Evolutionary conservation across 2,797 vertebrate species (phyloP), one percentile per base, ranked within the genome.

Genomic region (Syngnathus rostellatus): DNA sequence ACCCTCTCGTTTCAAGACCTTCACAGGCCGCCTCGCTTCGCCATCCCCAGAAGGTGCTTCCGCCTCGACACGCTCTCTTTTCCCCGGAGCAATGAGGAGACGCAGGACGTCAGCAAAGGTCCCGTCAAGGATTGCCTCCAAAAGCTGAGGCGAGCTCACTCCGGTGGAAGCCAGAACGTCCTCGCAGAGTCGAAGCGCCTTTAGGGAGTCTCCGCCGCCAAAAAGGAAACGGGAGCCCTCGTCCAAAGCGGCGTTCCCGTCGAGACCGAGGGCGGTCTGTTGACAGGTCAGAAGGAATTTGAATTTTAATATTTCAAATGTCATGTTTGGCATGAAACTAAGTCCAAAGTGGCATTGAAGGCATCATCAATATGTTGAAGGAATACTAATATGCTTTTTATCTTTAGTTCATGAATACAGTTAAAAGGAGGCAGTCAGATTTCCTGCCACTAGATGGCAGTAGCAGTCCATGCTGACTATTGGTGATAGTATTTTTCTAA

Each of bases 141-240:
- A 74, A 8, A 99, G 93, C 46, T 87, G 90, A 3, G 90, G 87
- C 5, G 93, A 78, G 51, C 82, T 53, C 64, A 68, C 85, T 40
- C 92, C 93, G 43, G 85, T 64, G 0, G 92, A 63, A 1, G 78
- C 66, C 67, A 91, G 90, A 78, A 98, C 81, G 83, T 94, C 92
- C 67, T 87, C 90, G 37, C 78, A 83, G 59, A 99, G 88, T 39
- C 64, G 84, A 19, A 95, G 55, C 0, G 93, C 92, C 81, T 93
- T 95, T 48, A 99, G 82, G 68, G 97, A 99, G 76, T 99, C 94
- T 60, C 97, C 97, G 53, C 97, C 97, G 31, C 92, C 93, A 63
- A 88, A 84, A 64, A 97, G 80, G 86, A 99, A 98, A 41, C 88
- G 70, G 0, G 93, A 91, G 11, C 93, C 88, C 58, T 90, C 83